phyloP scores from a whole-genome alignment of 2,888 invertebrate species.

The Choristoneura rosaceana region DNA sequence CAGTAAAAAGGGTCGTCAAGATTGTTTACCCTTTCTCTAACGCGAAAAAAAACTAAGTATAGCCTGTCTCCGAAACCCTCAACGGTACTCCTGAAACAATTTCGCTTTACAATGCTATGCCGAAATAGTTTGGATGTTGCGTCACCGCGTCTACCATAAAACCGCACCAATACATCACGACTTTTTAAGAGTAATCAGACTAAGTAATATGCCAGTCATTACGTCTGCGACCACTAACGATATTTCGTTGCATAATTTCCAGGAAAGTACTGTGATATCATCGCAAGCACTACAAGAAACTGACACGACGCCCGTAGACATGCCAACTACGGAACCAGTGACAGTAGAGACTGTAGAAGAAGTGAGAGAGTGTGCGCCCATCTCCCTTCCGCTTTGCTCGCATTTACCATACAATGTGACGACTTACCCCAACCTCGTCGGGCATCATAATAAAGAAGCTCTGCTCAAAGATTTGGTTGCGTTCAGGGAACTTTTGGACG shows the following conservation, averaged over 20 bases:
- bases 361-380: conserved; percentile 88
- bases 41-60: no score
- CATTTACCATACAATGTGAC: conserved; percentile 91
- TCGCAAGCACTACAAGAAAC: conserved; percentile 74
- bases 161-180: conserved; percentile 9
- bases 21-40: no score
- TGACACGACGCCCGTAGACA: conserved; percentile 68
- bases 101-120: not conserved
- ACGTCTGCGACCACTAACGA: conserved; percentile 8
- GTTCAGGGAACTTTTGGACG: conserved; percentile 94
- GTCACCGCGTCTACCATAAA: not conserved
- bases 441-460: conserved; percentile 87
- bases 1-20: no score
- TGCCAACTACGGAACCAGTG: conserved; percentile 73
- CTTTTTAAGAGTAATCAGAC: conserved; percentile 8
- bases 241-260: conserved; percentile 46
- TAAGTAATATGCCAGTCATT: not conserved
- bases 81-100: not conserved
- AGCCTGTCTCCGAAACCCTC: no score
- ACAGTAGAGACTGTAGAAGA: conserved; percentile 81
- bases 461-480: conserved; percentile 91
- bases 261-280: conserved; percentile 81
- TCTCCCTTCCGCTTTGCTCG: conserved; percentile 89
- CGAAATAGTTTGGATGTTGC: not conserved
- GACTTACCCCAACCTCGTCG: conserved; percentile 93